Percentiles rank a stretch among this genome's conserved stretches.
phyloP scores from a whole-genome alignment of 2,113 vertebrate species.

The Typhlomys cinereus region DNA sequence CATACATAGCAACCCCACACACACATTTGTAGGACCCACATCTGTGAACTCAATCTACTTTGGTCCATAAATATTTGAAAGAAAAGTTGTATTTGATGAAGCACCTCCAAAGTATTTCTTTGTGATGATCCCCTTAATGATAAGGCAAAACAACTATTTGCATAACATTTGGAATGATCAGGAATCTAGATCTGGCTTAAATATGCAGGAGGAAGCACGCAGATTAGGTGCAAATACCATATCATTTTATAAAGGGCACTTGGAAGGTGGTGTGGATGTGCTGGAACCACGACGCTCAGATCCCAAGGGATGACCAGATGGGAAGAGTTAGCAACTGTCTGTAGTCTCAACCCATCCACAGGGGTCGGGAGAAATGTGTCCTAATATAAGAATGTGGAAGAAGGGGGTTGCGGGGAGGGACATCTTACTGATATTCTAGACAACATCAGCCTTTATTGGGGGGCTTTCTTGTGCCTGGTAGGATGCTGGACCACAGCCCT shows the following conservation, averaged over 20 bases:
- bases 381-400: too few relatives aligned
- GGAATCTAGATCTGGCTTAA: neutral
- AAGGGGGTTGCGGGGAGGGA: neutral
- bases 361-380: neutral
- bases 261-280: too few relatives aligned
- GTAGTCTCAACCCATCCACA: neutral
- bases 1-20: too few relatives aligned
- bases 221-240: neutral
- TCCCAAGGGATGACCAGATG: neutral
- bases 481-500: rapidly evolving
- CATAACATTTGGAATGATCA: neutral
- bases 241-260: neutral
- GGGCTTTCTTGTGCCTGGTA: neutral
- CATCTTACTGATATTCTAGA: neutral
- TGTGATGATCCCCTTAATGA: neutral
- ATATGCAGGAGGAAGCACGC: neutral
- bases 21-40: neutral
- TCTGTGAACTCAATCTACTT: neutral
- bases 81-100: neutral
- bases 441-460: neutral
- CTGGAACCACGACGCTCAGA: neutral
- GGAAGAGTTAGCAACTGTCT: neutral
- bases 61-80: neutral
- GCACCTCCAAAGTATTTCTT: neutral
- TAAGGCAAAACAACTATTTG: neutral